Evolutionary conservation across 2,113 vertebrate genomes (phyloP).

Genomic region (Laticauda laticaudata): DNA sequence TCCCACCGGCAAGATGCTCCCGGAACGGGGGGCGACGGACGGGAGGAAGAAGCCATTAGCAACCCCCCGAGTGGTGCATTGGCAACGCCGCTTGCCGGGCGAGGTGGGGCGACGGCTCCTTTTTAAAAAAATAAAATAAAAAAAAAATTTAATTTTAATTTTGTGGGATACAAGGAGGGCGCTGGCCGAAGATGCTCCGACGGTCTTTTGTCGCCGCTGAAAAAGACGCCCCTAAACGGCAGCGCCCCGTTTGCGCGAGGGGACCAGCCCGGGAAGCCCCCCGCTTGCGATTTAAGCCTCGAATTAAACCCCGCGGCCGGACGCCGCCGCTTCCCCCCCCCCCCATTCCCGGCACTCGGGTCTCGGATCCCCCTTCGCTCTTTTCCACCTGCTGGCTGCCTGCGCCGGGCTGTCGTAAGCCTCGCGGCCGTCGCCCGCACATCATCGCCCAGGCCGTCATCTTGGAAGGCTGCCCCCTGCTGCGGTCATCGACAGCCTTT

Average conservation of each 20-base stretch:
- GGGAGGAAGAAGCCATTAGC: not conserved
- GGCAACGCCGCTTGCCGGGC: constrained; percentile 36
- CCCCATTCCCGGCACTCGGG: not conserved
- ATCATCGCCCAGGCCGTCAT: not conserved
- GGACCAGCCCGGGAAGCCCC: not conserved
- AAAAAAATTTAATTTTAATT: too few relatives aligned
- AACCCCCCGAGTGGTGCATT: constrained; percentile 53
- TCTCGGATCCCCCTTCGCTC: constrained; percentile 2
- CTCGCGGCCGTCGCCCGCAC: not conserved
- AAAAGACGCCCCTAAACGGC: not conserved
- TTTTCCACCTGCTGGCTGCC: constrained; percentile 21
- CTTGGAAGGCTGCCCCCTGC: not conserved
- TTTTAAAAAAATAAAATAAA: not conserved
- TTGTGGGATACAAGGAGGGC: not conserved
- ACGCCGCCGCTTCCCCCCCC: too few relatives aligned
- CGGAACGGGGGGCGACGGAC: not conserved
- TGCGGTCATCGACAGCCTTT: not conserved
- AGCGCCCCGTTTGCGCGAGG: not conserved
- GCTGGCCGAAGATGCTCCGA: constrained; percentile 15
- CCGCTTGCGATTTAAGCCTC: not conserved
- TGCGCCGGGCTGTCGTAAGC: not conserved
- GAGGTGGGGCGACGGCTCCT: not conserved
- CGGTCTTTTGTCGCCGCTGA: constrained; percentile 3
- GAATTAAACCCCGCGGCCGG: not conserved
- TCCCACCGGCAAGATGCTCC: constrained; percentile 28